Conservation (phyloP, 2,113 vertebrate genomes). For the Thinocorus orbignyianus region DNA sequence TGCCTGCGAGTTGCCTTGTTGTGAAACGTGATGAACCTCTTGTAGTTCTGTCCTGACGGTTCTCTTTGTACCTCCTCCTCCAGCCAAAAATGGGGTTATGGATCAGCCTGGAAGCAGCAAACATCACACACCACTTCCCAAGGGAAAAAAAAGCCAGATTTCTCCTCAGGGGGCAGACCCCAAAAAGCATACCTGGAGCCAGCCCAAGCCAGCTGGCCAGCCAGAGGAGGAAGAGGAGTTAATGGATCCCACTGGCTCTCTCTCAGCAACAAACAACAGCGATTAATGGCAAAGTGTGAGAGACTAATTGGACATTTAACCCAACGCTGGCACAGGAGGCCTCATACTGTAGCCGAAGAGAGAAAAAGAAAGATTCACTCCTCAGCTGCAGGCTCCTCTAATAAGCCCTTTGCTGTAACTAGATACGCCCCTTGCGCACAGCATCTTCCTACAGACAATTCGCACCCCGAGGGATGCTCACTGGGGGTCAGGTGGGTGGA, state of each 20-base stretch:
- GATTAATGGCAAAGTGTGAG: not conserved
- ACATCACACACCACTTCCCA: accelerated
- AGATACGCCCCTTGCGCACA: not conserved
- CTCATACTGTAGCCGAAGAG: not conserved
- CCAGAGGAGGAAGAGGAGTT: not conserved
- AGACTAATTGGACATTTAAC: slow-evolving; percentile 34
- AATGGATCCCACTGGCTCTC: slow-evolving; percentile 24
- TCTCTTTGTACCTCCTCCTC: not conserved
- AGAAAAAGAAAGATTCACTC: not conserved
- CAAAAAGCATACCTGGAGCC: not conserved
- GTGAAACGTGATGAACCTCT: not conserved
- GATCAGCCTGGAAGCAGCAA: not conserved
- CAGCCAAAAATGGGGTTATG: not conserved
- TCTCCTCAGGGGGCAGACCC: not conserved
- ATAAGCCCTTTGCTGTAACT: not conserved
- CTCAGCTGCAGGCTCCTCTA: not conserved
- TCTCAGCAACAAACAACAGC: not conserved
- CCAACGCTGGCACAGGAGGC: not conserved
- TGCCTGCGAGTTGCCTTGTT: accelerated
- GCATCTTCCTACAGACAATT: not conserved
- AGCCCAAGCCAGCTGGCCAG: not conserved
- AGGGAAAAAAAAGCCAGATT: not conserved
- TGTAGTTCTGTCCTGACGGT: accelerated
- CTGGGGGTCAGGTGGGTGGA: not conserved
- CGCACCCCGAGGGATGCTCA: not conserved